Conservation (phyloP, 2,888 invertebrate species). For the Coelinius sp. region DNA sequence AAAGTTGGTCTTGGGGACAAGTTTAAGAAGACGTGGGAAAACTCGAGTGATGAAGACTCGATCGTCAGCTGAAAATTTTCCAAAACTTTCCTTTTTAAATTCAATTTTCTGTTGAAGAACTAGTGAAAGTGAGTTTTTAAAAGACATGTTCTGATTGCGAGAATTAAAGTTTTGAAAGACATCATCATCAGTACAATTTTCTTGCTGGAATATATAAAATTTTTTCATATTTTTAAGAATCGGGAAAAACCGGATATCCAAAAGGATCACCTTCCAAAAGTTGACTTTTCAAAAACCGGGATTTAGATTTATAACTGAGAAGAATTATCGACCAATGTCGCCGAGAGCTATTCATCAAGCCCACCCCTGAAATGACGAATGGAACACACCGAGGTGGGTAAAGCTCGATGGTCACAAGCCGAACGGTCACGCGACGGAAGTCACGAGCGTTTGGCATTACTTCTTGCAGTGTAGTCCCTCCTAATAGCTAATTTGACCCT, state of each 20-base stretch:
- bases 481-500: neutral
- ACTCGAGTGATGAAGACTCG: neutral
- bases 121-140: neutral
- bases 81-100: neutral
- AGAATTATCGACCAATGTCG: constrained; percentile 32
- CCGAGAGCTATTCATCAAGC: neutral
- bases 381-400: constrained; percentile 35
- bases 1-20: constrained; percentile 2
- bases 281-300: neutral
- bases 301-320: neutral
- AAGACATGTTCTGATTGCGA: neutral
- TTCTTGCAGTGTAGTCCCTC: neutral
- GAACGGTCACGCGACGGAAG: neutral
- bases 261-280: constrained; percentile 2
- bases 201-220: too few species aligned
- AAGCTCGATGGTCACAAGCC: neutral
- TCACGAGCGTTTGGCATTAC: neutral
- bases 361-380: constrained; percentile 41
- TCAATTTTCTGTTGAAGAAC: constrained; percentile 2
- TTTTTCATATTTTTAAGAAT: too few species aligned
- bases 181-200: neutral
- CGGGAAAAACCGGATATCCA: neutral
- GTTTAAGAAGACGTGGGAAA: neutral
- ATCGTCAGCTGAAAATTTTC: neutral
- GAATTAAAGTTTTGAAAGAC: neutral